phyloP scores from a whole-genome alignment of 2,113 vertebrate species.

The Motacilla tschutschensis region DNA sequence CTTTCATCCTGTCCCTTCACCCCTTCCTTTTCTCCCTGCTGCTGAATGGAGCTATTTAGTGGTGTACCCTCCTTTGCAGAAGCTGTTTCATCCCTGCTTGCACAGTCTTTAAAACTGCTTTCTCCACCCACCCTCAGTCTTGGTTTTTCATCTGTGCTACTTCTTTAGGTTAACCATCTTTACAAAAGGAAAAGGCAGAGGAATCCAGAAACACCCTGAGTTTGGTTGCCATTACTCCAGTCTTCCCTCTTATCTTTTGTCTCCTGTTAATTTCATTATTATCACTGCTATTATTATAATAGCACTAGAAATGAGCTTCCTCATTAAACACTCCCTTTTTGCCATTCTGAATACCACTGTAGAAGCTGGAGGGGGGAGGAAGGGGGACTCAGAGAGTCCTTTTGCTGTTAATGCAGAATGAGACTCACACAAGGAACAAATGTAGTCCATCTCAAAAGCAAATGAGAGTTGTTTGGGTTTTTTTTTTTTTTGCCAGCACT shows the following conservation, averaged over 20 bases:
- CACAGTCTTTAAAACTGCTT: conserved; percentile 28
- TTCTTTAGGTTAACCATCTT: background rate
- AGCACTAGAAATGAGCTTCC: background rate
- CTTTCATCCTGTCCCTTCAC: background rate
- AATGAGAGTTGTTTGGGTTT: background rate
- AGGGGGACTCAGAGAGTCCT: background rate
- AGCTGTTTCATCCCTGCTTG: conserved; percentile 38
- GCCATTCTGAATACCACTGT: background rate
- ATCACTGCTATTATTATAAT: background rate
- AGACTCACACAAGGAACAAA: background rate
- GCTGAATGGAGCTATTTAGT: background rate
- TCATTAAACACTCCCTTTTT: background rate
- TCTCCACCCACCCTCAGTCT: conserved; percentile 13
- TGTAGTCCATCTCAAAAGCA: conserved; percentile 13
- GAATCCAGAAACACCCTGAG: background rate
- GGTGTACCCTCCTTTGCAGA: background rate
- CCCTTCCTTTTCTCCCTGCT: background rate
- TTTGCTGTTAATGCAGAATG: background rate
- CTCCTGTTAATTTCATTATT: conserved; percentile 4
- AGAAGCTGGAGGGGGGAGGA: background rate
- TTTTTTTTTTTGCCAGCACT: background rate
- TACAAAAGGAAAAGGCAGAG: background rate
- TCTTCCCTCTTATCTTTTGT: background rate
- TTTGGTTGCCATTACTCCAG: background rate
- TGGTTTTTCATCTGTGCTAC: conserved; percentile 1